Base-by-base conservation (phyloP, 1,140 invertebrate genomes). In the Drosophila mayri region DNA sequence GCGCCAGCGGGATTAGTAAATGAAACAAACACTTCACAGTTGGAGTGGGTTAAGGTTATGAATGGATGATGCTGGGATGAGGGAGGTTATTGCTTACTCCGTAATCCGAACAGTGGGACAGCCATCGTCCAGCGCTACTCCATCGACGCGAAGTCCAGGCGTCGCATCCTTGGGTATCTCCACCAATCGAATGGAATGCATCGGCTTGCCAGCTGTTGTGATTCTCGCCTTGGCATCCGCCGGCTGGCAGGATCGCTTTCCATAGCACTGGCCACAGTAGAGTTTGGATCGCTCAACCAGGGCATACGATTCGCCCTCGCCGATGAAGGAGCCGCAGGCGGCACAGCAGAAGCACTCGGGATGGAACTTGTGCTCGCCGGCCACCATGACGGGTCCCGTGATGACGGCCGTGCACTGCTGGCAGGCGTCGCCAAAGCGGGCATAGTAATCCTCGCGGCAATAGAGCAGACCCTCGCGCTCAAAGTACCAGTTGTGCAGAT, bases 321-420 rank as follows among this genome's bases (percentile, higher is more conserved):
- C 98, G 81, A 99, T 98, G 88, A 96, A 97, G 11, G 94, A 93
- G n/a, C 94, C 94, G 93, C 98, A 99, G 9, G 95, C 95, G 28
- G 94, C 94, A 91, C 98, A 99, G 76, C 96, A 95, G 54, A 94
- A 99, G 98, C 98, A 99, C 94, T 99, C 98, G 66, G 98, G 97
- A 93, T 99, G 98, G 93, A 98, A 99, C 92, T 97, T 97, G 93
- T 98, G 97, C 91, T 98, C 97, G 20, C 98, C 98, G 18, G 97
- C 98, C 71, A 98, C 95, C 98, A 99, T 98, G 49, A 98, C 97
- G 30, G 98, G 98, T 0, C 98, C 98, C 0, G 97, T 97, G 82
- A 98, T 98, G 60, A 96, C 95, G 92, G 97, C 95, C 59, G 94
- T 94, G 93, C 98, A 99, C 79, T 97, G 95, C 91, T 98, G 97